Evolutionary conservation across 1,140 invertebrate species (phyloP), one percentile per base, ranked within the genome.

Genomic region (Drosophila truncata): DNA sequence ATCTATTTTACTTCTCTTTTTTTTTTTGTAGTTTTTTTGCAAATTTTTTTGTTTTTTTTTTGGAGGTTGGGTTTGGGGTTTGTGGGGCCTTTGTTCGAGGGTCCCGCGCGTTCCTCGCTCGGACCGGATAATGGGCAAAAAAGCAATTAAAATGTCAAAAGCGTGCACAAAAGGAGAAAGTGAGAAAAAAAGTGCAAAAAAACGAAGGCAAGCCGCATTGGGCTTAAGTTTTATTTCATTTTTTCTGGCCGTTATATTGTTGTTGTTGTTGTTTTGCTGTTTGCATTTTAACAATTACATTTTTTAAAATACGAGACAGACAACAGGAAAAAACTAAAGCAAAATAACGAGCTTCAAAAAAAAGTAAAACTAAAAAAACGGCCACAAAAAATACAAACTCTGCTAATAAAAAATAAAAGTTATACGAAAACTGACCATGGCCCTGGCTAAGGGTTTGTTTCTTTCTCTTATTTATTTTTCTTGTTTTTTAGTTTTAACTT

Each of bases 101-200:
- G 50, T 35, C 58, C 63, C 20, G 39, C 31, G 25, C 65, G 33
- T 7, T 50, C 25, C 27, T 39, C 59, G 71, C 52, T n/a, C 63
- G 39, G 57, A 73, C 50, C 77, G 72, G 55, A 78, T 88, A 88
- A 88, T 83, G 84, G 83, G 77, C 72, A 78, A 84, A 88, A 55
- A 84, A 88, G 85, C 84, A 88, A 88, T 88, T 88, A 88, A 88
- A 88, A 88, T 88, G 84, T 88, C 85, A 88, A 88, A 88, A 88
- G 84, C 84, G 84, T 88, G 84, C 84, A 88, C 84, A 88, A 88
- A 84, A 81, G 84, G 84, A 88, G 84, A 88, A 88, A 88, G 84
- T 88, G 84, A 75, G 64, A 81, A 88, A 85, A 86, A 79, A 72
- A 78, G 84, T 88, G 84, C 84, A 90, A 88, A 88, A 72, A 55